Evolutionary conservation across 2,888 invertebrate genomes (phyloP), one percentile per base, ranked within the genome.

Genomic region (Eudasyphora cyanicolor): DNA sequence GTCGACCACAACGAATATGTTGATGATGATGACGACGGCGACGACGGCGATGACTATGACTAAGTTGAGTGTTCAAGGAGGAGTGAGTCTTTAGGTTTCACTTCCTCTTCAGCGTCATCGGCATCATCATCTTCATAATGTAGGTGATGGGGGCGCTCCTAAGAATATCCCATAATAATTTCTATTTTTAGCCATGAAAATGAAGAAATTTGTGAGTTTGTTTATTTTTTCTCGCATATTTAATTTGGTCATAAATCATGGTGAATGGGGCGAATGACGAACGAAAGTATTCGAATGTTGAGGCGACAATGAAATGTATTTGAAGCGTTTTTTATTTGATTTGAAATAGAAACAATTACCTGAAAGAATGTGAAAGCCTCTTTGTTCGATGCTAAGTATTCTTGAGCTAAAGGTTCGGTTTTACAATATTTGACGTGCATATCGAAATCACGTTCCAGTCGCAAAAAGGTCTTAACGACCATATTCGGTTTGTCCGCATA

Each of bases 361-460:
- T 97, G 96, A 91, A 97, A 97, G 92, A 95, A 97, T 87, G 96
- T 95, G 86, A 94, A 94, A 76, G 96, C 95, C 71, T 94, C 93
- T 24, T 94, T 94, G 87, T 96, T 96, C 67, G 93, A 93, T 83
- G 94, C 94, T 51, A 98, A 93, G 87, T 97, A 94, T 82, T 96
- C 95, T 90, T 97, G 96, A 24, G 97, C 97, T 45, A 94, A 92
- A 4, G 97, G 96, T 92, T 97, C 97, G 91, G 97, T 96, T 90
- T 95, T 95, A 91, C 97, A 97, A 92, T 98, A 98, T 77, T 95
- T 95, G 67, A 97, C 97, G 92, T 98, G 98, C 90, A 97, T 97
- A 93, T 98, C 98, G 91, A 98, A 98, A 93, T 98, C 98, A 73
- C 98, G 94, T 93, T 98, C 98, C 94, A 98, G 93, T 88, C 98